Conservation (phyloP, 2,113 vertebrate genomes). For the Narcine bancroftii region DNA sequence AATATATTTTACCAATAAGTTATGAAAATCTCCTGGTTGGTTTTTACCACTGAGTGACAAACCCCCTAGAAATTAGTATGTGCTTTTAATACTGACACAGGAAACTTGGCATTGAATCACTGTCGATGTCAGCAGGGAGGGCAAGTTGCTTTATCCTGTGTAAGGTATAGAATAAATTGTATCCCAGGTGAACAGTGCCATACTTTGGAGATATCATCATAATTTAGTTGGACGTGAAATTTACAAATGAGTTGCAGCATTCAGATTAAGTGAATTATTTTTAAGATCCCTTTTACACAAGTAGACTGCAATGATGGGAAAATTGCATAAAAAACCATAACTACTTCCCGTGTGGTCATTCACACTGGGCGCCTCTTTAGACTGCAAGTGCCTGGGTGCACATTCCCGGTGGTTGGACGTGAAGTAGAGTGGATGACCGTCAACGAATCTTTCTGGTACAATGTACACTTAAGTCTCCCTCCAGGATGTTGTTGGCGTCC, state of each 20-base stretch:
- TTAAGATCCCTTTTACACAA: neutral
- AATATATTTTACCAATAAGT: constrained; percentile 47
- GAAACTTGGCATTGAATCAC: neutral
- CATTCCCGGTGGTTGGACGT: too few species aligned
- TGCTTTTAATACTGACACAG: neutral
- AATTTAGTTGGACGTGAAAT: neutral
- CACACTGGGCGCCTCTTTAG: too few species aligned
- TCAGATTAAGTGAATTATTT: neutral
- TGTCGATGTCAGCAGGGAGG: neutral
- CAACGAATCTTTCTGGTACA: too few species aligned
- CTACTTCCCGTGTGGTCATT: too few species aligned
- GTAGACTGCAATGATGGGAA: too few species aligned
- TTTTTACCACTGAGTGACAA: too few species aligned
- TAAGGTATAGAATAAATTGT: neutral
- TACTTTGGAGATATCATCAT: neutral
- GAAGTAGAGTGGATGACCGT: too few species aligned
- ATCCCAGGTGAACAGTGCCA: neutral
- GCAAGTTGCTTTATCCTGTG: neutral
- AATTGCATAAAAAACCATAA: too few species aligned
- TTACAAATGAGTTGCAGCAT: neutral
- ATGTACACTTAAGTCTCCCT: too few species aligned
- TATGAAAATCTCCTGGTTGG: neutral
- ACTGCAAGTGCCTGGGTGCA: too few species aligned
- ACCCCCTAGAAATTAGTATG: constrained; percentile 5
- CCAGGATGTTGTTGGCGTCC: too few species aligned